Base-by-base conservation (phyloP, 2,888 invertebrate species). In the Trichogramma dendrolimi region DNA sequence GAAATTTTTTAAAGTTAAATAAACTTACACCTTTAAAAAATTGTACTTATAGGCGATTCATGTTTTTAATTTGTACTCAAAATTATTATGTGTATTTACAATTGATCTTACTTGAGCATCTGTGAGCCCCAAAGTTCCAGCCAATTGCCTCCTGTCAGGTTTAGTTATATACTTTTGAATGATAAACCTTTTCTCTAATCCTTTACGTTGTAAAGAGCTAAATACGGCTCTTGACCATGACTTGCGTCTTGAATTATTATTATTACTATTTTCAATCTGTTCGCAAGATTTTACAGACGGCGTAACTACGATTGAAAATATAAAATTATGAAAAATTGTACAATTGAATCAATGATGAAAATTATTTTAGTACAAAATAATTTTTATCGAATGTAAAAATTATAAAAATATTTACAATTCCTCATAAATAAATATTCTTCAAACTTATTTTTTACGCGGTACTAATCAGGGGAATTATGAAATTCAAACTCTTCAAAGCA, bases 171-270 rank as follows among this genome's bases (percentile, higher is more conserved):
- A 96, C 78, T 96, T 96, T 79, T 96, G 96, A 68, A 95, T 86
- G 74, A 94, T 92, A 78, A 96, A 96, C 70, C 95, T 82, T 69
- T 93, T 86, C 80, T 96, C 96, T 60, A 96, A 81, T 0, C 96
- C 96, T 77, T 96, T 96, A n/a, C 96, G 81, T 77, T 96, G 96
- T 4, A 96, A 82, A 75, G 94, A 94, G 73, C 94, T 95, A 78
- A 96, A 96, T 1, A 96, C 96, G 0, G 96, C 96, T 56, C 96
- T 83, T 0, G 95, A 95, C 96, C 96, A 96, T 0, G 95, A 94
- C 40, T 95, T 84, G 76, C 96, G 96, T 62, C 94, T 81, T 74
- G 94, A 90, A 43, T 60, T 57, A 6, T n/a, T 41, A 1, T 39
- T 50, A 3, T 10, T 2, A n/a, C n/a, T n/a, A 8, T 14, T 14